A percentile compares a stretch with the other conserved stretches of the same genome.
Evolutionary conservation across 2,113 vertebrate species (phyloP).

Genomic region (Gnathonemus echidnorhynchus): DNA sequence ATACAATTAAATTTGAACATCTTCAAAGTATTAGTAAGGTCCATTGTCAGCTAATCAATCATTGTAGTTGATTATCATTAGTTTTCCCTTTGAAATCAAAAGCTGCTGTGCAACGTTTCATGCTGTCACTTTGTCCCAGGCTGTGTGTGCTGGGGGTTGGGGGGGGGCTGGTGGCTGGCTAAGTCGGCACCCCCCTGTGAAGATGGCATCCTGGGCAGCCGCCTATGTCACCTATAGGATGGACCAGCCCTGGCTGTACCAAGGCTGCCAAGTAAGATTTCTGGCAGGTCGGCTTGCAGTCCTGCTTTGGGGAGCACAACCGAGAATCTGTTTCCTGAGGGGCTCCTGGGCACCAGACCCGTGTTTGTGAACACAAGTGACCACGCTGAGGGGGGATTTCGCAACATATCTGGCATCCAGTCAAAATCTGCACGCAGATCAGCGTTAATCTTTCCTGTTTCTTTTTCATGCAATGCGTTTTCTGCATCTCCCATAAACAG

Average conservation of each 20-base stretch:
- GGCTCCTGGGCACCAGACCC: neutral
- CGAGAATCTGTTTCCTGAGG: constrained; percentile 1
- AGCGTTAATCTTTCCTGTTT: neutral
- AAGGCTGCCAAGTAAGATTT: neutral
- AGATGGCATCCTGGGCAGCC: neutral
- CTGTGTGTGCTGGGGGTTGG: neutral
- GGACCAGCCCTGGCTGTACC: neutral
- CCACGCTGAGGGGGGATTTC: neutral
- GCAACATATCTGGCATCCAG: constrained; percentile 14
- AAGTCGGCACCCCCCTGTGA: neutral
- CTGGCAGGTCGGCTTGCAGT: neutral
- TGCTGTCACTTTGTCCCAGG: neutral
- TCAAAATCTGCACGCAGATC: neutral
- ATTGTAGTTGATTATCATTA: neutral
- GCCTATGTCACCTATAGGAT: neutral
- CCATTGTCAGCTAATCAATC: neutral
- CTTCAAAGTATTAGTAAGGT: neutral
- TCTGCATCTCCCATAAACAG: neutral
- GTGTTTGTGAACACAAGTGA: neutral
- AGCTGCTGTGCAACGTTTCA: neutral
- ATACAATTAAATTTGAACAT: neutral
- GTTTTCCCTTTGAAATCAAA: neutral
- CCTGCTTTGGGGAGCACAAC: neutral
- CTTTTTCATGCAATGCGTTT: neutral
- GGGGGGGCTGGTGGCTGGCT: neutral